Conservation (phyloP, 2,888 invertebrate genomes). For the Philonicus albiceps region DNA sequence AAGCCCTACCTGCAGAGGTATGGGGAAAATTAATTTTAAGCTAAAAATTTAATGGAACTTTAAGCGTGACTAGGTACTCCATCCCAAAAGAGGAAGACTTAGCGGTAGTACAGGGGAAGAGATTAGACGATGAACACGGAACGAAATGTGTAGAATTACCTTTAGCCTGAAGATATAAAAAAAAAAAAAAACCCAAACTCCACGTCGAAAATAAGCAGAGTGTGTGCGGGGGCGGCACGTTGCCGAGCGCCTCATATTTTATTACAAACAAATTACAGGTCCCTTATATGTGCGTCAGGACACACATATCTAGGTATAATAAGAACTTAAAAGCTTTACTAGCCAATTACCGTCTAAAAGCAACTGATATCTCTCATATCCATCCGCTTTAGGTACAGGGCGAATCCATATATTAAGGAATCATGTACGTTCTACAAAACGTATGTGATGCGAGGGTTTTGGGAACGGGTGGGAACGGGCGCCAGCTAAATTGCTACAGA, state of each 20-base stretch:
- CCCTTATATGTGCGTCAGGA: conserved; percentile 39
- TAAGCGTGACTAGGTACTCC: background rate
- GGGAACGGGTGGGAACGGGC: background rate
- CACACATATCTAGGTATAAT: conserved; percentile 46
- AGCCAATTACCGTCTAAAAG: conserved; percentile 53
- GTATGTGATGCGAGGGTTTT: background rate
- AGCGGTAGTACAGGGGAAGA: background rate
- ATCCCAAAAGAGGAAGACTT: background rate
- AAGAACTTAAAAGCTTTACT: conserved; percentile 51
- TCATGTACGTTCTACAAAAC: conserved; percentile 34
- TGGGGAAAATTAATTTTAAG: background rate
- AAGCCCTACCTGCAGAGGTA: background rate
- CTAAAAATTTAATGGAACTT: background rate
- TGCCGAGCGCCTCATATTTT: conserved; percentile 45
- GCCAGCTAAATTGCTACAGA: conserved; percentile 30
- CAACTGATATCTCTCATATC: conserved; percentile 49
- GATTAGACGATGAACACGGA: background rate
- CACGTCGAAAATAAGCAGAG: background rate
- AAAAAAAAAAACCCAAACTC: background rate
- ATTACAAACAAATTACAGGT: conserved; percentile 47
- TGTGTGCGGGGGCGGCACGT: background rate
- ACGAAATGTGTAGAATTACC: conserved; percentile 9
- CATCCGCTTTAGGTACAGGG: conserved; percentile 44
- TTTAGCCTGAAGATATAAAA: background rate
- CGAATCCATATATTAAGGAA: conserved; percentile 39